These are phyloP conservation scores for Tigriopus californicus DNA, from an alignment of 2,888 invertebrate genomes.

Conservation along the genomic window DNA sequence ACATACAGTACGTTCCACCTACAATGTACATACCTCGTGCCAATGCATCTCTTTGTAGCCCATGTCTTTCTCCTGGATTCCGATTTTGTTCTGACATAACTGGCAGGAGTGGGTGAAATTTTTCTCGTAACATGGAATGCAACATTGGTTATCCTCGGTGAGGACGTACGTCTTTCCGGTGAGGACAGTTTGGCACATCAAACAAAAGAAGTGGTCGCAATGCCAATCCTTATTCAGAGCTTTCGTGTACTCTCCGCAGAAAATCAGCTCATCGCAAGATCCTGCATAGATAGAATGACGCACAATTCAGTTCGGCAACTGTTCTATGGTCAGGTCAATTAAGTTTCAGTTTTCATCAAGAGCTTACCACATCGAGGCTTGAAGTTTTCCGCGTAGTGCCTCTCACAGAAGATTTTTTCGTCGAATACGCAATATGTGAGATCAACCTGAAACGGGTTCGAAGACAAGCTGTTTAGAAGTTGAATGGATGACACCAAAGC, in stretches of 20 bases:
- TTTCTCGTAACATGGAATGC: conserved; percentile 37
- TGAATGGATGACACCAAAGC: not conserved
- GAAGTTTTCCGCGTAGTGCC: conserved; percentile 88
- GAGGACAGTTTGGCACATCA: conserved; percentile 91
- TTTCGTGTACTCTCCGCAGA: conserved; percentile 79
- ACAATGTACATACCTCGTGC: conserved; percentile 31
- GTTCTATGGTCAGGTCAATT: too few species aligned
- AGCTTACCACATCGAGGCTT: conserved; percentile 66
- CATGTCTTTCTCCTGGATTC: conserved; percentile 32
- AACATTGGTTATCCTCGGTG: conserved; percentile 37
- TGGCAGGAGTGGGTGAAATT: conserved; percentile 34
- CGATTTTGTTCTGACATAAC: conserved; percentile 29
- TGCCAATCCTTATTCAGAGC: conserved; percentile 99
- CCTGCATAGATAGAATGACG: not conserved
- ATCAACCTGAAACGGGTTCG: conserved; percentile 41
- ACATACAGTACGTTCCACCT: too few species aligned
- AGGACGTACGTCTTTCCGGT: conserved; percentile 43
- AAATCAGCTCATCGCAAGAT: conserved; percentile 90
- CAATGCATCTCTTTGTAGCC: conserved; percentile 39
- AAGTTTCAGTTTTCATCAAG: too few species aligned
- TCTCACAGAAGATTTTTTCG: conserved; percentile 68
- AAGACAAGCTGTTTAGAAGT: not conserved
- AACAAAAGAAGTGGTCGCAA: conserved; percentile 95
- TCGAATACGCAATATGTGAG: conserved; percentile 85
- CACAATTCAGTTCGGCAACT: too few species aligned